Evolutionary conservation across 1,140 invertebrate species (phyloP).

Genomic region (Idris sp.): DNA sequence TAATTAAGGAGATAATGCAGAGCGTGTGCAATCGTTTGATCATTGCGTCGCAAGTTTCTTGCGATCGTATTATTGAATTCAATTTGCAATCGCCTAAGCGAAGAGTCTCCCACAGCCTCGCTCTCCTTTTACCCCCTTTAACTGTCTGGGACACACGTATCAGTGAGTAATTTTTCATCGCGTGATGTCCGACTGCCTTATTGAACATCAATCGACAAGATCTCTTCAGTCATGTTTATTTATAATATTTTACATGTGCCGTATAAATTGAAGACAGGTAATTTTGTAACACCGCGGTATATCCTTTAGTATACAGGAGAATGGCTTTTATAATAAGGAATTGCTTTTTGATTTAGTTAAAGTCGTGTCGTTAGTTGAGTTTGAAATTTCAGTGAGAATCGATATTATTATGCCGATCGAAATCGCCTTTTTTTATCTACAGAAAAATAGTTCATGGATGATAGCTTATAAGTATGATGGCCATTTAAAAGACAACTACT

Average conservation of each 20-base stretch:
- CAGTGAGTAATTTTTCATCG: conserved; percentile 33
- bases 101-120: conserved; percentile 60
- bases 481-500: too few species aligned
- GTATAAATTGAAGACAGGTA: conserved; percentile 33
- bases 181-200: conserved; percentile 36
- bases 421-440: conserved; percentile 17
- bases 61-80: conserved; percentile 57
- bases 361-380: conserved; percentile 27
- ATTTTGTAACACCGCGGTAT: conserved; percentile 43
- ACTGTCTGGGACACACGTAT: conserved; percentile 9
- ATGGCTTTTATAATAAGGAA: conserved; percentile 48
- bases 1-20: conserved; percentile 49
- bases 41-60: conserved; percentile 49
- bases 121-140: conserved; percentile 56
- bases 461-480: too few species aligned
- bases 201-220: conserved; percentile 49
- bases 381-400: conserved; percentile 40
- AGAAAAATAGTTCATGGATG: conserved; percentile 27
- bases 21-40: conserved; percentile 25
- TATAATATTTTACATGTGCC: conserved; percentile 52
- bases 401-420: conserved; percentile 23
- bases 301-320: conserved; percentile 50
- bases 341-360: conserved; percentile 48
- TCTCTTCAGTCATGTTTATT: conserved; percentile 50
- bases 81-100: conserved; percentile 58